These are phyloP conservation scores for Branchipolynoe longqiensis DNA, from an alignment of 2,888 invertebrate genomes.

Conservation along the genomic window DNA sequence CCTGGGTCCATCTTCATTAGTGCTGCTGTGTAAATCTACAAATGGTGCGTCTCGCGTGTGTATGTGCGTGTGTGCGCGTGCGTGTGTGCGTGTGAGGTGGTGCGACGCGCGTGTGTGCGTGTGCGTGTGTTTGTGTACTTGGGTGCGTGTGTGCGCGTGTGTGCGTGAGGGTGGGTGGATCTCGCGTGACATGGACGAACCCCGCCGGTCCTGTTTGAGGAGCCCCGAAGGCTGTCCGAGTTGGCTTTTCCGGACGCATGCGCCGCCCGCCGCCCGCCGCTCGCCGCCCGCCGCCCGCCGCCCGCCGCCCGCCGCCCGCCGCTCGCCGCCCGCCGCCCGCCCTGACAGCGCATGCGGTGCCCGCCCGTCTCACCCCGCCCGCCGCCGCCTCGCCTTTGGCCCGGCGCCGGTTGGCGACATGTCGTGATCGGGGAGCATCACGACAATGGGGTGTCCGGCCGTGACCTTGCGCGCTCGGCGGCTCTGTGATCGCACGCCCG, in stretches of 20 bases:
- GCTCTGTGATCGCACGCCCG: constrained; percentile 5
- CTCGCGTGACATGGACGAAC: constrained; percentile 28
- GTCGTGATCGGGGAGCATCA: constrained; percentile 1
- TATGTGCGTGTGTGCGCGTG: no score
- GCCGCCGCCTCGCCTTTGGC: no score
- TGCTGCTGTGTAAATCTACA: constrained; percentile 26
- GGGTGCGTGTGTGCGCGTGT: constrained; percentile 2
- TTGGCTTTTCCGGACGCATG: constrained; percentile 22
- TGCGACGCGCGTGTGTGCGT: constrained; percentile 16
- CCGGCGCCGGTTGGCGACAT: constrained; percentile 33
- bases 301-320: neutral
- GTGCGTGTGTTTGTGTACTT: neutral
- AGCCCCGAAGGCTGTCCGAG: neutral
- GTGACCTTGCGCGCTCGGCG: neutral
- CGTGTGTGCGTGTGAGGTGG: constrained; percentile 13
- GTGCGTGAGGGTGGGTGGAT: neutral
- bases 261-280: neutral
- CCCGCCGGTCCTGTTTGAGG: constrained; percentile 24
- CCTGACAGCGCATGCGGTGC: no score
- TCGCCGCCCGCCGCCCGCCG: neutral
- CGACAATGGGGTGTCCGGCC: constrained; percentile 4
- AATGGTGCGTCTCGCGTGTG: no score
- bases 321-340: no score
- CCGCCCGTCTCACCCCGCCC: no score
- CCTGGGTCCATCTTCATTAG: constrained; percentile 41